phyloP scores from a whole-genome alignment of 2,113 vertebrate genomes.

The Clarias batrachus region DNA sequence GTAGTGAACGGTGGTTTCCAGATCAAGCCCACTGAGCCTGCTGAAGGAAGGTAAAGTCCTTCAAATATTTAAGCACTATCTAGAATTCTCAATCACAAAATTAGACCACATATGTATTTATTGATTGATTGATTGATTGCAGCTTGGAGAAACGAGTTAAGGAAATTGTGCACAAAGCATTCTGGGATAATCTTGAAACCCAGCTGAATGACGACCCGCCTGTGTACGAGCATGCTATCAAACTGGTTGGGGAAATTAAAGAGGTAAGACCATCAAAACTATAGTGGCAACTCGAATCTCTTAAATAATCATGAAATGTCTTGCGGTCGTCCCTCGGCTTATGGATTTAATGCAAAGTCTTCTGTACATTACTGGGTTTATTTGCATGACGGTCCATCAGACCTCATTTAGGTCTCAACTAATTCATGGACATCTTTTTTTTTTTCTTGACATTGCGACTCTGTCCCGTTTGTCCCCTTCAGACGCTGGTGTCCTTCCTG shows the following conservation, averaged over 20 bases:
- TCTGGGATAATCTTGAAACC: conserved; percentile 91
- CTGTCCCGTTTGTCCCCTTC: conserved; percentile 18
- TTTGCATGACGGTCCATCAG: not conserved
- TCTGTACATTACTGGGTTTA: too few species aligned
- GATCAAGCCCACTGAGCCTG: conserved; percentile 82
- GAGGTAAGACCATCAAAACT: conserved; percentile 59
- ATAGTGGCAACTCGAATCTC: not conserved
- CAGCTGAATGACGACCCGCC: conserved; percentile 89
- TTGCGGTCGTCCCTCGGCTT: too few species aligned
- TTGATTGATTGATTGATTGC: conserved; percentile 16
- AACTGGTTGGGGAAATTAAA: conserved; percentile 72
- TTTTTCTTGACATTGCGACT: not conserved
- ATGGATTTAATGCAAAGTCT: not conserved
- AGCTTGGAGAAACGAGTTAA: conserved; percentile 90
- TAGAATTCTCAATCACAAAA: too few species aligned
- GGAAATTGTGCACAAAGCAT: conserved; percentile 93
- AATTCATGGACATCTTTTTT: not conserved
- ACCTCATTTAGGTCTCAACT: not conserved
- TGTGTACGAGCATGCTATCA: conserved; percentile 63
- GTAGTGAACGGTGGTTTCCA: conserved; percentile 85
- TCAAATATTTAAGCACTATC: not conserved
- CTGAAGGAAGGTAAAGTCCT: conserved; percentile 83
- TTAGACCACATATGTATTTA: not conserved
- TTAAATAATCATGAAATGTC: not conserved
- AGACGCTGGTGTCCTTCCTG: conserved; percentile 89